Evolutionary conservation across 1,140 invertebrate species (phyloP).

Genomic region (Saccostrea echinata): DNA sequence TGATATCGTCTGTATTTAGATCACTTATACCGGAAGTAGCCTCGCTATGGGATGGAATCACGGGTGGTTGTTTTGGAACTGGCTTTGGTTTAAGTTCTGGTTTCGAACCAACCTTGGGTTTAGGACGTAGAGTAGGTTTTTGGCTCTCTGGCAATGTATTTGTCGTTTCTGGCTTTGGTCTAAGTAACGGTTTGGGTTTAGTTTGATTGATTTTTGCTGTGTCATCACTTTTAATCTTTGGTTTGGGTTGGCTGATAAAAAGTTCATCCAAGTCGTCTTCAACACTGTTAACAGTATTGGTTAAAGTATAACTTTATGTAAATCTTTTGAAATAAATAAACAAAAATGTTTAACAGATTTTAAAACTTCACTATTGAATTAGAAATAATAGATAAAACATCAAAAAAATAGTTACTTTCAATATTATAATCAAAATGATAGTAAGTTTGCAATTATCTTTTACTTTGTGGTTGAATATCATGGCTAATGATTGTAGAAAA

Average conservation of each 20-base stretch:
- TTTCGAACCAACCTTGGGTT: background rate
- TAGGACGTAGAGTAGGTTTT: background rate
- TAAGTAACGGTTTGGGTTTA: background rate
- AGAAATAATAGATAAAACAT: no score
- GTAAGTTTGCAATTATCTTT: no score
- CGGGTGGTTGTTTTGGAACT: background rate
- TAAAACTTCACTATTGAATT: no score
- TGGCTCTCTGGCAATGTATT: background rate
- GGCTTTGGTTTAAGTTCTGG: constrained; percentile 13
- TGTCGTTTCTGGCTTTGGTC: background rate
- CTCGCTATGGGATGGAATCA: background rate
- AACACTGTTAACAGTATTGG: constrained; percentile 3
- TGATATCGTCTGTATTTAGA: constrained; percentile 14
- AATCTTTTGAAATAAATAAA: no score
- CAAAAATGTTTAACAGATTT: no score
- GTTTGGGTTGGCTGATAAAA: background rate
- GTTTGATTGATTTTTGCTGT: background rate
- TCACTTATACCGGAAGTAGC: background rate
- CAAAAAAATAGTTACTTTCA: no score
- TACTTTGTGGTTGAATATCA: no score
- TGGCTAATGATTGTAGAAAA: no score
- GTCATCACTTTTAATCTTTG: background rate
- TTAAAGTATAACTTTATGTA: no score
- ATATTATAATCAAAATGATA: no score
- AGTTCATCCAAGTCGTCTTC: constrained; percentile 1